Evolutionary conservation across 1,140 invertebrate species (phyloP).

Genomic region (Augochlora pura): DNA sequence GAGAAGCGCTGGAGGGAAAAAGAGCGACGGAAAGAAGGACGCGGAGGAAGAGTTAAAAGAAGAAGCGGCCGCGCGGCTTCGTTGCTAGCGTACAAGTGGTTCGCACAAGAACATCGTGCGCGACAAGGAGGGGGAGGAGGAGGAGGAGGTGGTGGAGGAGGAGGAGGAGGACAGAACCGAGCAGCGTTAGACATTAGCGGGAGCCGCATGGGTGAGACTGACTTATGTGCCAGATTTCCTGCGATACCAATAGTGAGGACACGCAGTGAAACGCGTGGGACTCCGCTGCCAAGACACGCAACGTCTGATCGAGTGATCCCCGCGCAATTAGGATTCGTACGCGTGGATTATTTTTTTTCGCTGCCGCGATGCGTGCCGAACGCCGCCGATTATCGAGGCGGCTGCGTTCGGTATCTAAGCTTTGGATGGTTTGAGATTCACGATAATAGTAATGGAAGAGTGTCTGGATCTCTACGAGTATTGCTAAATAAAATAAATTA

Average conservation of each 20-base stretch:
- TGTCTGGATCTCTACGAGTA: no score
- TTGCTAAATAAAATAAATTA: no score
- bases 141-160: no score
- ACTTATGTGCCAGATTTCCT: constrained; percentile 62
- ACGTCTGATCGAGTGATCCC: constrained; percentile 32
- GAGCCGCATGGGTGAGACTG: constrained; percentile 59
- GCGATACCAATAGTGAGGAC: constrained; percentile 52
- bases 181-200: constrained; percentile 50
- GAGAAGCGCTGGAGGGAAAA: neutral
- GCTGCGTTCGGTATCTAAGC: no score
- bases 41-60: neutral
- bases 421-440: no score
- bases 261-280: constrained; percentile 56
- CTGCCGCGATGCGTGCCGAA: no score
- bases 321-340: neutral
- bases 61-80: neutral
- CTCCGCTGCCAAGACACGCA: constrained; percentile 31
- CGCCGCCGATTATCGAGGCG: no score
- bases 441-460: no score
- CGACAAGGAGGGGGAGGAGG: constrained; percentile 39
- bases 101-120: constrained; percentile 17
- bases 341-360: constrained; percentile 6
- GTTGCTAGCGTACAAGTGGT: constrained; percentile 13
- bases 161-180: constrained; percentile 38
- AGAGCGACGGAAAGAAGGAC: neutral